These are phyloP conservation scores for Tetanocera ferruginea DNA, from an alignment of 2,888 invertebrate species.

Conservation along the genomic window DNA sequence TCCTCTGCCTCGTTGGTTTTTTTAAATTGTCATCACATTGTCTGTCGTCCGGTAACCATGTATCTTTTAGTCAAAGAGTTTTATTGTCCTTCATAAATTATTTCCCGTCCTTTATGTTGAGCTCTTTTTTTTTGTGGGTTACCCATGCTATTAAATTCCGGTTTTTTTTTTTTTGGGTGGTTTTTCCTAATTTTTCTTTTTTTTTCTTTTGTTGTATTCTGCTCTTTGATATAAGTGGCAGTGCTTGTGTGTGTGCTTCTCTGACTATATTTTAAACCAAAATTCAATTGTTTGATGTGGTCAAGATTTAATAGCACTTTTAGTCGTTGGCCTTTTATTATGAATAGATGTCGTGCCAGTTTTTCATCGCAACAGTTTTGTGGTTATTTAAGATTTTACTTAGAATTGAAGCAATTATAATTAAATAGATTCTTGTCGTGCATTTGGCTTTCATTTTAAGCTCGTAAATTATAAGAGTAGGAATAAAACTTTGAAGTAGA, in stretches of 20 bases:
- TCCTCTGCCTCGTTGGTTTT: constrained; percentile 20
- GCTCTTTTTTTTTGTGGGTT: neutral
- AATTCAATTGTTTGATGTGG: constrained; percentile 2
- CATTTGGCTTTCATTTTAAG: no score
- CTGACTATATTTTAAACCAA: neutral
- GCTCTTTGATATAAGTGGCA: no score
- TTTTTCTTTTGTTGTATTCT: neutral
- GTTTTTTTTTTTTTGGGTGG: neutral
- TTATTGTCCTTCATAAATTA: constrained; percentile 49
- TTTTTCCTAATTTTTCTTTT: neutral
- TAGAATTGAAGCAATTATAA: no score
- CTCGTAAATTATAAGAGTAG: no score
- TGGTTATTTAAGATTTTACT: no score
- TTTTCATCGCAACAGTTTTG: no score
- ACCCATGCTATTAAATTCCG: neutral
- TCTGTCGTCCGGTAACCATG: constrained; percentile 2
- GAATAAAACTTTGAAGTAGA: no score
- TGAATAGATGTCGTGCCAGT: no score
- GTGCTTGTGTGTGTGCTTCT: neutral
- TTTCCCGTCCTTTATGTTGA: neutral
- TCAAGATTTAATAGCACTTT: neutral
- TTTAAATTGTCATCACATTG: constrained; percentile 42
- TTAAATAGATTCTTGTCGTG: no score
- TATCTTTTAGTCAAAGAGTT: constrained; percentile 49
- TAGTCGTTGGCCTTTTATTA: no score